phyloP scores from a whole-genome alignment of 2,888 invertebrate species.

The Eilema griseolum region DNA sequence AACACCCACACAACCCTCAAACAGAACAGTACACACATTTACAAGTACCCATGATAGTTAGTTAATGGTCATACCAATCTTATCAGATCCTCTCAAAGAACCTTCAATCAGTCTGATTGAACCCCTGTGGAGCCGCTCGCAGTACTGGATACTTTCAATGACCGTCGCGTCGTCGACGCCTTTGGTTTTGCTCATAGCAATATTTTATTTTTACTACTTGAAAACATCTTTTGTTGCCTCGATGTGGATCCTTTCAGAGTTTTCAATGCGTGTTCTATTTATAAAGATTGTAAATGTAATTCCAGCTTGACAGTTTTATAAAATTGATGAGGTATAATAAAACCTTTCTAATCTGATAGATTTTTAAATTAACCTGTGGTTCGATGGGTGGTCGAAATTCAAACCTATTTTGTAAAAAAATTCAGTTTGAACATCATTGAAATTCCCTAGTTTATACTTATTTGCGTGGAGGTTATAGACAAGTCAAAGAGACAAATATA shows the following conservation, averaged over 20 bases:
- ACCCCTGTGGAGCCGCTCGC: slow-evolving; percentile 31
- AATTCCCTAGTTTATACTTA: neutral
- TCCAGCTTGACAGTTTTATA: slow-evolving; percentile 11
- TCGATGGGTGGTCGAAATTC: neutral
- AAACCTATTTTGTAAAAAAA: neutral
- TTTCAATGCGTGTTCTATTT: slow-evolving; percentile 16
- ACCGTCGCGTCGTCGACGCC: slow-evolving; percentile 42
- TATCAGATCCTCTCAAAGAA: slow-evolving; percentile 60
- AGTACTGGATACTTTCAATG: slow-evolving; percentile 21
- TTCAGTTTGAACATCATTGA: neutral
- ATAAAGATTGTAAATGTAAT: slow-evolving; percentile 13
- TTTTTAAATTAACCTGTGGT: neutral
- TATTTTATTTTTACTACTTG: slow-evolving; percentile 37
- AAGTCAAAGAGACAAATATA: neutral
- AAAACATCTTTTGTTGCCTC: slow-evolving; percentile 25
- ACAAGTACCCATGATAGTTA: slow-evolving; percentile 34
- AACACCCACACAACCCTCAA: neutral
- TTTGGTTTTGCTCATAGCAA: slow-evolving; percentile 49
- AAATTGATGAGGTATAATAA: slow-evolving; percentile 6
- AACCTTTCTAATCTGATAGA: neutral
- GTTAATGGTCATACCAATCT: slow-evolving; percentile 41
- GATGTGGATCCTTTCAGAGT: slow-evolving; percentile 15
- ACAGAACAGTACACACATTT: slow-evolving; percentile 22
- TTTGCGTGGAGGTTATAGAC: too few species aligned
- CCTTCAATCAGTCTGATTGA: slow-evolving; percentile 75